These are phyloP conservation scores for Phataginus tetradactyla DNA, from an alignment of 2,797 vertebrate species.

Conservation along the genomic window DNA sequence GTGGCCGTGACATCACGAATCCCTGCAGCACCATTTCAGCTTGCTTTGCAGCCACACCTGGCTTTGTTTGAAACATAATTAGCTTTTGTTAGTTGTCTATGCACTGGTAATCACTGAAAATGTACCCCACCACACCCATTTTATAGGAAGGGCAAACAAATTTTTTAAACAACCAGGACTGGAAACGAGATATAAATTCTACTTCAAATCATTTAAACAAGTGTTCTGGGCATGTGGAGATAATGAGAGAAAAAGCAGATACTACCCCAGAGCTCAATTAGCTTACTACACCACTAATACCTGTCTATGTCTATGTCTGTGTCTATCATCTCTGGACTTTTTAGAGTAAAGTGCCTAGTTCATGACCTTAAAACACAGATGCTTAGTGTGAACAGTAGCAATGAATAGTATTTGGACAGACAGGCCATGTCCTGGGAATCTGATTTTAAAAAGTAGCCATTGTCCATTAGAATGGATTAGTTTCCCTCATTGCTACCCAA, in stretches of 20 bases:
- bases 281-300: neutral
- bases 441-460: neutral
- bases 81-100: neutral
- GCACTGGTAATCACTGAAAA: neutral
- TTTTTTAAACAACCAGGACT: neutral
- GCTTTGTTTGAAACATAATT: neutral
- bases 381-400: neutral
- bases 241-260: neutral
- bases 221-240: neutral
- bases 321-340: neutral
- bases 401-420: neutral
- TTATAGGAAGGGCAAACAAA: neutral
- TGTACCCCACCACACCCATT: neutral
- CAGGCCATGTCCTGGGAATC: neutral
- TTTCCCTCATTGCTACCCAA: neutral
- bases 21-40: neutral
- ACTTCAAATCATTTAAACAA: slow-evolving; percentile 23
- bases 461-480: neutral
- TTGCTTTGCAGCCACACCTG: neutral
- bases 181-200: neutral
- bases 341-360: neutral
- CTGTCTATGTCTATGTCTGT: neutral
- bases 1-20: neutral
- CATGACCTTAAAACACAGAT: neutral
- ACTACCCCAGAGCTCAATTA: neutral